These are phyloP conservation scores for Siniperca knerii DNA, from an alignment of 2,113 vertebrate species.

Conservation along the genomic window DNA sequence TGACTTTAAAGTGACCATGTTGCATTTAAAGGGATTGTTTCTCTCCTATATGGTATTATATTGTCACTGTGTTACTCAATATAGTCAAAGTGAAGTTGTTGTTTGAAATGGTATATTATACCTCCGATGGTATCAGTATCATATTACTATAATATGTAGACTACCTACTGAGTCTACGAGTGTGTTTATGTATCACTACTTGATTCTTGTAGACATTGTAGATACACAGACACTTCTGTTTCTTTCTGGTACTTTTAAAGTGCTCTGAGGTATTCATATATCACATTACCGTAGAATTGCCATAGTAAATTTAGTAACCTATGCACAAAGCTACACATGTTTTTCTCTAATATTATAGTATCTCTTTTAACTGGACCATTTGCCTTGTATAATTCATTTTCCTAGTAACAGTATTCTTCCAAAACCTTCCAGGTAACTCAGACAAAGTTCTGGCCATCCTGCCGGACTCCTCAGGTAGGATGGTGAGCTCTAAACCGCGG, in stretches of 20 bases:
- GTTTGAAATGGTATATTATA: background rate
- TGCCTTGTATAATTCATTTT: background rate
- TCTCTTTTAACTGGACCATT: background rate
- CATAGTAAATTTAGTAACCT: background rate
- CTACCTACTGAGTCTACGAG: background rate
- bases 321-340: background rate
- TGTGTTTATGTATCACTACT: background rate
- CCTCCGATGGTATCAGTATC: background rate
- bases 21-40: background rate
- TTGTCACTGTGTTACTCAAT: background rate
- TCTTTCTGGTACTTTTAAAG: background rate
- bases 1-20: background rate
- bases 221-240: background rate
- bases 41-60: background rate
- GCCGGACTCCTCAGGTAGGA: conserved; percentile 75
- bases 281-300: background rate
- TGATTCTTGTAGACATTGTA: background rate
- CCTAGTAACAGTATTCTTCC: background rate
- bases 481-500: conserved; percentile 50
- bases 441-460: conserved; percentile 85
- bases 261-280: background rate
- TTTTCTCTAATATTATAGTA: background rate
- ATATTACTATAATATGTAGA: background rate
- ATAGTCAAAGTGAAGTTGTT: background rate
- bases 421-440: conserved; percentile 51